Base-by-base conservation (phyloP, 2,888 invertebrate species). In the Empis livida region DNA sequence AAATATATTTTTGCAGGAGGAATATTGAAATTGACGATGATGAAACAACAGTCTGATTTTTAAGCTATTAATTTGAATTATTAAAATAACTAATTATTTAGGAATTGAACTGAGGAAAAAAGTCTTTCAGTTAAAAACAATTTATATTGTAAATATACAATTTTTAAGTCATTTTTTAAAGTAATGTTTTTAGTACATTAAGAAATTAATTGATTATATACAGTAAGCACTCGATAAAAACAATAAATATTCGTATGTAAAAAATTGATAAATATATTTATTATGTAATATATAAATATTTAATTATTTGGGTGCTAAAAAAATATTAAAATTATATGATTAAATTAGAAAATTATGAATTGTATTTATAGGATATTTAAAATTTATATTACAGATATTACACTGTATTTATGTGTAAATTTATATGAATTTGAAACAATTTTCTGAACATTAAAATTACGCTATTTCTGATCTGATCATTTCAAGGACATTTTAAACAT, bases 21-120 rank as follows among this genome's bases (percentile, higher is more conserved):
- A 67, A 63, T 66, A 67, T 67, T 67, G 68, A 67, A 63, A 68
- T 67, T 66, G 68, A 67, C 63, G 67, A 67, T 55, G 68, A 66
- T 57, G 68, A 67, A 54, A 67, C 68, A 53, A 68, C 67, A 47
- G 67, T 67, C 57, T 67, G 64, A 67, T 64, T 59, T 17, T 17
- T 16, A 8, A 37, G 11, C 11, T 37, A n/a, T n/a, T n/a, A n/a
- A n/a, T n/a, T n/a, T 10, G 9, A n/a, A 15, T 15, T 37, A 37
- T 10, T 2, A 5, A 37, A 37, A 15, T 15, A n/a, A 5, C 2
- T 3, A 15, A n/a, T n/a, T 15, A 27, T 8, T 27, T 6, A 27
- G 23, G 23, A 27, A 27, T 4, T 27, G 23, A 27, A 20, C 20
- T 5, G 6, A 20, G 4, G 20, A 20, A 20, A 20, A 6, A 20